Evolutionary conservation across 2,797 vertebrate genomes (phyloP), one percentile per base, ranked within the genome.

Genomic region (Hydrophis major): DNA sequence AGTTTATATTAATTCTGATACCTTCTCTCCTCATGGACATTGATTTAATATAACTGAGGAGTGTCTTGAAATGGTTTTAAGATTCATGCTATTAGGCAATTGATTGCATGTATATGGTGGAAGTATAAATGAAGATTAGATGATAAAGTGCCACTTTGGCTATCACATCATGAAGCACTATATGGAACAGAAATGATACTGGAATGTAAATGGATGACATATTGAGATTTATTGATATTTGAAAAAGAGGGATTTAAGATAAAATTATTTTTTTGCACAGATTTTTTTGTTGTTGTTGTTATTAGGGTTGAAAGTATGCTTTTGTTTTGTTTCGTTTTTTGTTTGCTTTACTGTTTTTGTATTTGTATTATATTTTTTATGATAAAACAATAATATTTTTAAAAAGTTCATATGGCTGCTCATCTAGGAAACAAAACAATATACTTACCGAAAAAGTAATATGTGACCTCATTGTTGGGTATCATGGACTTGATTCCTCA

Each of bases 401-500:
- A 5, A 47, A 83, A 47, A 83, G 37, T 83, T 83, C 42, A 83
- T 4, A 42, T 42, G 74, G 37, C 74, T 47, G 37, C 37, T 78
- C 32, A 47, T 25, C 8, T 25, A 12, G 20, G 20, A 83, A 83
- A 83, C 18, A 47, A 83, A 83, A 42, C 25, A 47, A 10, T 83
- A 47, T 25, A 78, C 18, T 83, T 83, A 47, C 8, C 18, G 8
- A 69, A 69, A 66, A 74, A 18, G 32, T 32, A 74, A 20, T 18
- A 74, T 74, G n/a, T 74, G 32, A 74, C 3, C 16, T 74, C n/a
- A 37, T 83, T 25, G 42, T 83, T 83, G 4, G 42, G 22, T 83
- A 47, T 83, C 78, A 83, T 53, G 94, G 63, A 50, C 20, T 83
- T 94, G 89, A 93, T 88, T 92, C 89, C 20, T 0, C 92, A 42